Evolutionary conservation across 2,888 invertebrate species (phyloP).

Genomic region (Pharmacophagus antenor): DNA sequence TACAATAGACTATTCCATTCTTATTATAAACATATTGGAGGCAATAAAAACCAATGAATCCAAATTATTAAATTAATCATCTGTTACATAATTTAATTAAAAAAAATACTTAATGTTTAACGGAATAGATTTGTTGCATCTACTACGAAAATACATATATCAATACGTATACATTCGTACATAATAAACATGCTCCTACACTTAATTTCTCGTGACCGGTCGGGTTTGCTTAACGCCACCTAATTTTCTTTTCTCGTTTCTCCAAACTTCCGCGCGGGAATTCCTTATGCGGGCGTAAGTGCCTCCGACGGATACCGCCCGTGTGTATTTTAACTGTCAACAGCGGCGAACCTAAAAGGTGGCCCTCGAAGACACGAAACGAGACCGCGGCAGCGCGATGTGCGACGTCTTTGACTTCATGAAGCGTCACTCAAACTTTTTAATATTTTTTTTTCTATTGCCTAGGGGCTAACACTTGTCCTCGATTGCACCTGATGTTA

Average conservation of each 20-base stretch:
- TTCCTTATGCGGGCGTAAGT: slow-evolving; percentile 22
- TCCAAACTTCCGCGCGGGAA: slow-evolving; percentile 26
- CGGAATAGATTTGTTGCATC: no score
- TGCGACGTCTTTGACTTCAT: slow-evolving; percentile 27
- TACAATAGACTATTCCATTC: no score
- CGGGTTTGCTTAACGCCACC: slow-evolving; percentile 20
- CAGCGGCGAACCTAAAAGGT: slow-evolving; percentile 26
- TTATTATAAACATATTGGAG: no score
- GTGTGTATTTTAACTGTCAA: slow-evolving; percentile 30
- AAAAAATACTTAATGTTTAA: no score
- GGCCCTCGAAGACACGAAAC: slow-evolving; percentile 17
- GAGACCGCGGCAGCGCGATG: slow-evolving; percentile 20
- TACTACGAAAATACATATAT: not conserved
- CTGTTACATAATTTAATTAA: no score
- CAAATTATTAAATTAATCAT: no score
- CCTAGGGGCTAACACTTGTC: no score
- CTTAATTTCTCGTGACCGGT: not conserved
- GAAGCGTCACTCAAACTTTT: slow-evolving; percentile 16
- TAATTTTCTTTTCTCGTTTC: slow-evolving; percentile 21
- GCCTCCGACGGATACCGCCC: slow-evolving; percentile 28
- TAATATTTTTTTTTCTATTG: no score
- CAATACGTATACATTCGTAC: not conserved
- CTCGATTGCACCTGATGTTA: no score
- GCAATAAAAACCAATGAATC: no score
- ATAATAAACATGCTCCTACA: not conserved